These are phyloP conservation scores for Lichenostomus cassidix DNA, from an alignment of 2,113 vertebrate genomes.

Conservation along the genomic window DNA sequence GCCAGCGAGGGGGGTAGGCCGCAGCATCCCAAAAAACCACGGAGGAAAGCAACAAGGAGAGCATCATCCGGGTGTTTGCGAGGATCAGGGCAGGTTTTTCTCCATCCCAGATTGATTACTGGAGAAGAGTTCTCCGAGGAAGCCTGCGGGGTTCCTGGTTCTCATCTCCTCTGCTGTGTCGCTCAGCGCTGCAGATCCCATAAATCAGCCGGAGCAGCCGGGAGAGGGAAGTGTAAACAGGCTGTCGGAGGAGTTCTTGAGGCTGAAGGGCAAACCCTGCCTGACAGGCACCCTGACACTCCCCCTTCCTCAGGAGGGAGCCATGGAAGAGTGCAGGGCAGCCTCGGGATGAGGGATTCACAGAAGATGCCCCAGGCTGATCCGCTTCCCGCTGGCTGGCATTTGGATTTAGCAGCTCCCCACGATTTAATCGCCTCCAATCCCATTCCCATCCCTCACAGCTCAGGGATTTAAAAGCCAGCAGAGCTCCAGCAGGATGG, in stretches of 20 bases:
- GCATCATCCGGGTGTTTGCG: fast-evolving
- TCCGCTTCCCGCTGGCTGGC: neutral
- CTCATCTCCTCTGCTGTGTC: neutral
- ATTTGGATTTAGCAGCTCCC: neutral
- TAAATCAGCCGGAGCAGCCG: neutral
- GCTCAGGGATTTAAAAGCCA: fast-evolving
- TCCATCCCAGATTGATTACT: neutral
- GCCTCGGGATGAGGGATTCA: neutral
- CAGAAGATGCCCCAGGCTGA: neutral
- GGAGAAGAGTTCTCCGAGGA: neutral
- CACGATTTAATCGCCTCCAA: neutral
- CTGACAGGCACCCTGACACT: neutral
- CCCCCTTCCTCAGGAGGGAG: neutral
- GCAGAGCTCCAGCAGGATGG: neutral
- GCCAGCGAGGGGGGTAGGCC: no score
- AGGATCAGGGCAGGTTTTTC: neutral
- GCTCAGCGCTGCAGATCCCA: neutral
- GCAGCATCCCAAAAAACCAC: neutral
- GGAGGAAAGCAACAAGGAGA: neutral
- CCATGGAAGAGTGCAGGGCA: neutral
- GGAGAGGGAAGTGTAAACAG: neutral
- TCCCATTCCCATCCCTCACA: neutral
- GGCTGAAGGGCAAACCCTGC: neutral
- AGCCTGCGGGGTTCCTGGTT: neutral
- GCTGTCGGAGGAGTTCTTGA: neutral